phyloP scores from a whole-genome alignment of 1,140 invertebrate genomes.

The Drosophila sturtevanti region DNA sequence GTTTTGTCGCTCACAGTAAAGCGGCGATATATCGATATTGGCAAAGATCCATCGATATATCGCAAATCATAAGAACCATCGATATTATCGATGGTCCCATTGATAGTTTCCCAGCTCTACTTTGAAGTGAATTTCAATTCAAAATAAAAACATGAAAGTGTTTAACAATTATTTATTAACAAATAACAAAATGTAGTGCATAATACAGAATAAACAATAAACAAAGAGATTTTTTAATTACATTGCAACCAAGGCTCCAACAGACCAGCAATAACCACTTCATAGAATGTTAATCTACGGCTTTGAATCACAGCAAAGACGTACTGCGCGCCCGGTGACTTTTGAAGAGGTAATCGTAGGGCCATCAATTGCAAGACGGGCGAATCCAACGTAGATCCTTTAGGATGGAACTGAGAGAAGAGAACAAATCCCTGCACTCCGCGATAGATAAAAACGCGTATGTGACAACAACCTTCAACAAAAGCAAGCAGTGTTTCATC shows the following conservation, averaged over 20 bases:
- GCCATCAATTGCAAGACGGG: constrained; percentile 41
- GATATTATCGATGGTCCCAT: too few relatives aligned
- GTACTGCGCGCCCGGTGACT: constrained; percentile 42
- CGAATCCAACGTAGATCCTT: neutral
- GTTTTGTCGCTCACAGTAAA: too few relatives aligned
- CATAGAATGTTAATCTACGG: constrained; percentile 47
- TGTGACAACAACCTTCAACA: constrained; percentile 60
- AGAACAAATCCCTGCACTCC: constrained; percentile 74
- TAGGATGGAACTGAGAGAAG: constrained; percentile 44
- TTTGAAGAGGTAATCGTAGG: constrained; percentile 36
- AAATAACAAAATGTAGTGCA: neutral
- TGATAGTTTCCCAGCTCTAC: too few relatives aligned
- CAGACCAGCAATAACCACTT: constrained; percentile 48
- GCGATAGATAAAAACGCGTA: constrained; percentile 67
- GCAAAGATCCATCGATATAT: too few relatives aligned
- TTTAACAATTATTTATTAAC: neutral
- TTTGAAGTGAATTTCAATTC: neutral
- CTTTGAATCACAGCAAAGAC: constrained; percentile 47
- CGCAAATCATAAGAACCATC: too few relatives aligned
- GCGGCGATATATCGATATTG: too few relatives aligned
- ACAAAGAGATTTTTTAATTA: neutral
- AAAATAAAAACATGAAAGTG: neutral
- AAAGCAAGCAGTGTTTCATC: constrained; percentile 73
- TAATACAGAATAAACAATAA: neutral
- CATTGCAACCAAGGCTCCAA: constrained; percentile 64